phyloP scores from a whole-genome alignment of 2,888 invertebrate species.

The Petrolisthes manimaculis region DNA sequence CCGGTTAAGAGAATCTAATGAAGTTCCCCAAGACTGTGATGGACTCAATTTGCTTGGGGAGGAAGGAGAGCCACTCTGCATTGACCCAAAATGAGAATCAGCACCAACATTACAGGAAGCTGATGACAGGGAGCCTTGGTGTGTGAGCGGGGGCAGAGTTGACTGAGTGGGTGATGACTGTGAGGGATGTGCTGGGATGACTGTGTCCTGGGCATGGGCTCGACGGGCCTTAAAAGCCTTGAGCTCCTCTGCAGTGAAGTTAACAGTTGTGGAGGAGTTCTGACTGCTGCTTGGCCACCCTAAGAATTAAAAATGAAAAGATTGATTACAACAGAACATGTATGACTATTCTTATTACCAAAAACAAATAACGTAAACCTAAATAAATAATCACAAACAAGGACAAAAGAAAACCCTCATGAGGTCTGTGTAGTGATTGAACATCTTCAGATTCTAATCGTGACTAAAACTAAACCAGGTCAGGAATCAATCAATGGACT shows the following conservation, averaged over 20 bases:
- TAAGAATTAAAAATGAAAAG: background rate
- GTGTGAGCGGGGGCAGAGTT: slow-evolving; percentile 40
- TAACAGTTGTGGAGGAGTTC: slow-evolving; percentile 69
- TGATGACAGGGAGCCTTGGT: slow-evolving; percentile 41
- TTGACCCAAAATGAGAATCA: slow-evolving; percentile 43
- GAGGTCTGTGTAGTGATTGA: too few relatives aligned
- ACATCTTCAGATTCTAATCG: too few relatives aligned
- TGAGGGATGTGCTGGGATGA: slow-evolving; percentile 19
- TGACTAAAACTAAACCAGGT: too few relatives aligned
- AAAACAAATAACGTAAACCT: too few relatives aligned
- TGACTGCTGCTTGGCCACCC: slow-evolving; percentile 62
- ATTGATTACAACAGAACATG: too few relatives aligned
- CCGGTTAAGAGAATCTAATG: slow-evolving; percentile 53
- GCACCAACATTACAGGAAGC: slow-evolving; percentile 55
- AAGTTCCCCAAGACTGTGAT: slow-evolving; percentile 55
- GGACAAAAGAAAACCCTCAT: too few relatives aligned
- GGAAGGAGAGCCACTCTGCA: slow-evolving; percentile 36
- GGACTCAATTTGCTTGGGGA: slow-evolving; percentile 61
- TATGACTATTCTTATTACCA: too few relatives aligned
- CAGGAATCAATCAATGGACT: too few relatives aligned
- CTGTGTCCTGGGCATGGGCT: slow-evolving; percentile 44
- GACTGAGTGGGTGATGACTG: slow-evolving; percentile 62
- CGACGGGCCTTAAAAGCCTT: slow-evolving; percentile 65
- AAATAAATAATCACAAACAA: too few relatives aligned
- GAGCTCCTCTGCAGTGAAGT: slow-evolving; percentile 69